phyloP scores from a whole-genome alignment of 64 coral and sea anemone genomes.

The Actinia equina region DNA sequence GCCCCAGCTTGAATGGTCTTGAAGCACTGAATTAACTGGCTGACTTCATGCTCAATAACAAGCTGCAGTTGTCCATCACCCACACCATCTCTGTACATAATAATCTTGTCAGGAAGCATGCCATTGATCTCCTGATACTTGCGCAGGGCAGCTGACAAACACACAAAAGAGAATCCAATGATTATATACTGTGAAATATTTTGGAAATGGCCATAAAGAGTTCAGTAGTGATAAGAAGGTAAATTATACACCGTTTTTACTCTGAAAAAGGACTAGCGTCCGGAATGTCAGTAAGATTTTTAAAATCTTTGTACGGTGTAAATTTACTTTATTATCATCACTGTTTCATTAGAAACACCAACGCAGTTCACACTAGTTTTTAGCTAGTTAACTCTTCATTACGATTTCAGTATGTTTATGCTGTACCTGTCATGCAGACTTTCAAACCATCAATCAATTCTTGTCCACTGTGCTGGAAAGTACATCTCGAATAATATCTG shows the following conservation, averaged over 20 bases:
- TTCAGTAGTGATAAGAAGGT: too few relatives aligned
- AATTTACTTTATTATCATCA: too few relatives aligned
- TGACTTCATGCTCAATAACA: constrained; percentile 86
- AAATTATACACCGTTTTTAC: too few relatives aligned
- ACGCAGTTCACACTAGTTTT: too few relatives aligned
- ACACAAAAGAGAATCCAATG: background rate
- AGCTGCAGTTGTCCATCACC: constrained; percentile 80
- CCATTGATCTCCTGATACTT: constrained; percentile 61
- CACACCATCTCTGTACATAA: constrained; percentile 93
- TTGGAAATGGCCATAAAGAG: too few relatives aligned
- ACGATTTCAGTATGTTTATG: background rate
- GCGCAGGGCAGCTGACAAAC: constrained; percentile 56
- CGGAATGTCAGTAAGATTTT: too few relatives aligned
- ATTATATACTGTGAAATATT: too few relatives aligned
- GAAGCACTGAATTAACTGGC: constrained; percentile 66
- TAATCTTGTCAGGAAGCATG: constrained; percentile 71
- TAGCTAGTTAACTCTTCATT: too few relatives aligned
- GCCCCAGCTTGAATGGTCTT: background rate
- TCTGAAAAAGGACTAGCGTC: too few relatives aligned
- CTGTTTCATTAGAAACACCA: too few relatives aligned
- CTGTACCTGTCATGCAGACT: constrained; percentile 73
- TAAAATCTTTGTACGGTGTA: too few relatives aligned
- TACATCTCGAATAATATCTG: constrained; percentile 86
- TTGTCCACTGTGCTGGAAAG: constrained; percentile 83
- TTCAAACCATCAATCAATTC: constrained; percentile 90